Evolutionary conservation across 2,888 invertebrate genomes (phyloP).

Genomic region (Dyspetes luteomarginatus): DNA sequence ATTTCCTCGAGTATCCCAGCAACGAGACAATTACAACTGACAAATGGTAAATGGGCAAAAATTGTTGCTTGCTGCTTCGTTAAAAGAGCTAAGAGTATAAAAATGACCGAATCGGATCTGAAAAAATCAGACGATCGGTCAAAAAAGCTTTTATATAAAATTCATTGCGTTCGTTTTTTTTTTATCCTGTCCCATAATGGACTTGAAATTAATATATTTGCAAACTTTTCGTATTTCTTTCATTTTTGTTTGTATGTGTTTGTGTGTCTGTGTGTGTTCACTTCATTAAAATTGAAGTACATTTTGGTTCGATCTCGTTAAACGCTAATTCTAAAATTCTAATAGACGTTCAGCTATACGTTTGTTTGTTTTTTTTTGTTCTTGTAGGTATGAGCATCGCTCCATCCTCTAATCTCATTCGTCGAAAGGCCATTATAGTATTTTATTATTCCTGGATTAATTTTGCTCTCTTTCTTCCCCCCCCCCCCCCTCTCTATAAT

Average conservation of each 20-base stretch:
- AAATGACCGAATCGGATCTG: conserved; percentile 50
- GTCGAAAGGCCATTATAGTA: conserved; percentile 61
- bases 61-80: conserved; percentile 9
- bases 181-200: not conserved
- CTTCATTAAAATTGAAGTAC: conserved; percentile 30
- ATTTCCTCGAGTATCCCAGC: too few species aligned
- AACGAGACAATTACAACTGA: too few species aligned
- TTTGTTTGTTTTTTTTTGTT: conserved; percentile 12
- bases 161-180: conserved; percentile 16
- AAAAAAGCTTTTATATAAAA: conserved; percentile 60
- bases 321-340: conserved; percentile 51
- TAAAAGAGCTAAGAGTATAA: conserved; percentile 45
- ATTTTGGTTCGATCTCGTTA: conserved; percentile 56
- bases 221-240: not conserved
- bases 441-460: conserved; percentile 38
- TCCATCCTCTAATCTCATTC: conserved; percentile 32
- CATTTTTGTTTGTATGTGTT: not conserved
- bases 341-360: conserved; percentile 45
- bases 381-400: conserved; percentile 41
- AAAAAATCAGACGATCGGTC: conserved; percentile 44
- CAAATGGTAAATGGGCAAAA: too few species aligned
- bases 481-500: not conserved
- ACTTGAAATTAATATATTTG: conserved; percentile 8
- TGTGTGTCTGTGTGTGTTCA: not conserved
- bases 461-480: not conserved